These are phyloP conservation scores for Pantala flavescens DNA, from an alignment of 1,140 invertebrate species.

Conservation along the genomic window DNA sequence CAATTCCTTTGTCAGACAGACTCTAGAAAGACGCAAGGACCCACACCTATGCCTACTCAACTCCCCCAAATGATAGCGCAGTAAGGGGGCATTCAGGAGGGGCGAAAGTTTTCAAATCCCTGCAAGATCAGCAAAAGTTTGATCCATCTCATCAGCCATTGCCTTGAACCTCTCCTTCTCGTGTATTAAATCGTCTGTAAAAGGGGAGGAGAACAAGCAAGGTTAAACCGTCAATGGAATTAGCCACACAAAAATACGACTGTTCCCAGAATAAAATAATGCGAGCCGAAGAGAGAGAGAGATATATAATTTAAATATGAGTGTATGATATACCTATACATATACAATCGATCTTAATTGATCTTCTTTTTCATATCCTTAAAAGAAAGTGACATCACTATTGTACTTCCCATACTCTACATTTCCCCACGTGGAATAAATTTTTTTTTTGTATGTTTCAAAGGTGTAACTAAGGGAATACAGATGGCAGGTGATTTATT, in stretches of 20 bases:
- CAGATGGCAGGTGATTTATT: background rate
- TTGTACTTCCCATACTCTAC: slow-evolving; percentile 1
- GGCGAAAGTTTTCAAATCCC: slow-evolving; percentile 57
- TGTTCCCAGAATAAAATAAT: background rate
- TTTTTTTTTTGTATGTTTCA: background rate
- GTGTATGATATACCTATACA: background rate
- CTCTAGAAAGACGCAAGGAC: background rate
- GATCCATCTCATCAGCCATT: slow-evolving; percentile 93
- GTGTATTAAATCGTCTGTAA: slow-evolving; percentile 88
- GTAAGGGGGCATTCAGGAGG: background rate
- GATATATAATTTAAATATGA: background rate
- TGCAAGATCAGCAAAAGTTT: slow-evolving; percentile 88
- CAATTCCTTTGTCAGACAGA: background rate
- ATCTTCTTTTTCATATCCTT: too few relatives aligned
- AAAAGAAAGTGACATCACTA: background rate
- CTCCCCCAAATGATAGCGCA: background rate
- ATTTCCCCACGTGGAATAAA: background rate
- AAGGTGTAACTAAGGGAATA: background rate
- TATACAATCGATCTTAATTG: background rate
- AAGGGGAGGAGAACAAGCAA: slow-evolving; percentile 18
- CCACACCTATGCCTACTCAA: background rate
- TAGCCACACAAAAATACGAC: slow-evolving; percentile 9
- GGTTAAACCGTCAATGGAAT: slow-evolving; percentile 13
- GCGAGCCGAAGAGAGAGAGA: background rate
- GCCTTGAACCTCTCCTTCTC: slow-evolving; percentile 97